phyloP scores from a whole-genome alignment of 2,113 vertebrate genomes.

The Phylloscopus whistleri region DNA sequence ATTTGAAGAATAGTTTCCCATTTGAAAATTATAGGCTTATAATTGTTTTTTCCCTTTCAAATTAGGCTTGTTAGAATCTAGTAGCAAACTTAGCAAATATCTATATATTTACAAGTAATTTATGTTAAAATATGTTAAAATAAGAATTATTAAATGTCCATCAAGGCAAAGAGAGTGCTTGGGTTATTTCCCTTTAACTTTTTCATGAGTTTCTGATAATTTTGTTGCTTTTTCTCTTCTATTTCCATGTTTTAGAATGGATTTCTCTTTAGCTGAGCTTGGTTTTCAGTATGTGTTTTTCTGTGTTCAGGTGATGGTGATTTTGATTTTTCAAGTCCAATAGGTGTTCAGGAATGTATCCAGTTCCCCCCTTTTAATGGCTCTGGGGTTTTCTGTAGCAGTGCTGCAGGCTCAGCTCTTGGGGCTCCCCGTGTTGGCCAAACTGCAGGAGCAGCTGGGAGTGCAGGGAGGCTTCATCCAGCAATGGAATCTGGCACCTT shows the following conservation, averaged over 20 bases:
- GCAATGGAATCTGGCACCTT: no score
- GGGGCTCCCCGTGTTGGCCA: background rate
- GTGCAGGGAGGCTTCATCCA: background rate
- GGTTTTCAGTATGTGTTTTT: background rate
- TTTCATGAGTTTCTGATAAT: background rate
- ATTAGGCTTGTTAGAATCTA: background rate
- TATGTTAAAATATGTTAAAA: background rate
- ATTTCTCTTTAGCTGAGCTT: background rate
- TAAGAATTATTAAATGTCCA: background rate
- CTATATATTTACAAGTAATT: background rate
- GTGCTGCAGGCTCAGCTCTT: background rate
- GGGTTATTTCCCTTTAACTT: background rate
- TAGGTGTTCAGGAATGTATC: background rate
- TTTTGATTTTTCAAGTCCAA: background rate
- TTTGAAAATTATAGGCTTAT: background rate
- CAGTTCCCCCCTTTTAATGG: background rate
- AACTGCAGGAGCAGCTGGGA: fast-evolving
- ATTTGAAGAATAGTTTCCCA: background rate
- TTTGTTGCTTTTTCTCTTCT: background rate
- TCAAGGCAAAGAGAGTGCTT: background rate
- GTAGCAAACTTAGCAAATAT: background rate
- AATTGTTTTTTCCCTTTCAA: background rate
- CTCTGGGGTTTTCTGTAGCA: background rate
- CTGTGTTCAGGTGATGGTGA: no score
- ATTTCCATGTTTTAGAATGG: background rate